phyloP scores from a whole-genome alignment of 92 coral and sea anemone genomes.

The Phenganax subtilis region DNA sequence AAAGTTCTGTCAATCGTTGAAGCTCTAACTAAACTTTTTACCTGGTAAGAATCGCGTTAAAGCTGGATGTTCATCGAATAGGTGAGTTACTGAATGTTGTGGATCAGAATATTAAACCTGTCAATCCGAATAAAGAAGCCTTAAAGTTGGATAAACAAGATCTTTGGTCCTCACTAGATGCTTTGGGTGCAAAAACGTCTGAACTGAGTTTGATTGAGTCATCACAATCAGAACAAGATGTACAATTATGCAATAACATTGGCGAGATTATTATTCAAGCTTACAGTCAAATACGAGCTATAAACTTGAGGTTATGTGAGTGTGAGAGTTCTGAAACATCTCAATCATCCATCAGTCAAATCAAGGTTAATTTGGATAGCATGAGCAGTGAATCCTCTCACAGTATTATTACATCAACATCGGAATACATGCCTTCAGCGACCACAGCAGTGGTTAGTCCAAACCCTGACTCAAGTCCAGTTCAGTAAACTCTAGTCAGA shows the following conservation, averaged over 20 bases:
- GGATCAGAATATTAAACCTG: slow-evolving; percentile 5
- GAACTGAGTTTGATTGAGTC: slow-evolving; percentile 24
- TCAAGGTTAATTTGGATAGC: too few species aligned
- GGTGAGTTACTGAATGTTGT: neutral
- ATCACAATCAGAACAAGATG: slow-evolving; percentile 9
- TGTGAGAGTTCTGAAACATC: neutral
- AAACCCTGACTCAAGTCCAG: too few species aligned
- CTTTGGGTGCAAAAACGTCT: slow-evolving; percentile 11
- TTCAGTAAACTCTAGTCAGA: too few species aligned
- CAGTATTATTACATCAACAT: neutral
- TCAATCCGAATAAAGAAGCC: slow-evolving; percentile 4
- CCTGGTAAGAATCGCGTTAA: slow-evolving; percentile 5
- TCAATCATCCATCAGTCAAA: neutral
- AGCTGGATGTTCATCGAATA: neutral
- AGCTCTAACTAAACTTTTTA: too few species aligned
- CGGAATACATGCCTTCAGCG: neutral
- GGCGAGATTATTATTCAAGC: neutral
- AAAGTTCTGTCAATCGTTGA: too few species aligned
- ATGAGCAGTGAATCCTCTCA: neutral
- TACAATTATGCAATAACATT: neutral
- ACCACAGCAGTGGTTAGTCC: neutral
- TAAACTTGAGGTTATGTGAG: neutral
- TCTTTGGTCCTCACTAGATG: neutral
- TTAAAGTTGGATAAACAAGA: slow-evolving; percentile 18
- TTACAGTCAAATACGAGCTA: slow-evolving; percentile 6